Percentiles rank a stretch among this genome's conserved stretches.
Conservation (phyloP, 2,797 vertebrate species). For the Gadopsis bispinosus region DNA sequence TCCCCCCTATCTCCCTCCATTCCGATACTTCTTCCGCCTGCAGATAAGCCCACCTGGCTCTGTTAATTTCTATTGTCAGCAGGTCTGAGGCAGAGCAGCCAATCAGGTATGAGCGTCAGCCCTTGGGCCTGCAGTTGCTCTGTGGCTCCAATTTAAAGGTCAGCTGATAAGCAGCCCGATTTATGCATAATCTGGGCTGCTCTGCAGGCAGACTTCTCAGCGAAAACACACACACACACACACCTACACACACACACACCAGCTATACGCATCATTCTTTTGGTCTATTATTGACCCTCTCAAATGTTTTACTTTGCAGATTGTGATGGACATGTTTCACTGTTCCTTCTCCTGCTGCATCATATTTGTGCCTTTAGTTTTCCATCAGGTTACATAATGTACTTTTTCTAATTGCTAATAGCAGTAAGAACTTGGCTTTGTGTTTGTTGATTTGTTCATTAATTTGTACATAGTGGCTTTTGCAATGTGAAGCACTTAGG, state of each 20-base stretch:
- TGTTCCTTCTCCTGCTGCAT: constrained; percentile 32
- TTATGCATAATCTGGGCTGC: constrained; percentile 83
- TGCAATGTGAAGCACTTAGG: constrained; percentile 67
- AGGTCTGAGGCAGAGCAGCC: constrained; percentile 76
- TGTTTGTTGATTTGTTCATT: constrained; percentile 75
- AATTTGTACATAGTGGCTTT: constrained; percentile 68
- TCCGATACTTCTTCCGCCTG: constrained; percentile 62
- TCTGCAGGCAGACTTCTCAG: constrained; percentile 61
- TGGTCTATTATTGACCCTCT: constrained; percentile 47
- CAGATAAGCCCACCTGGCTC: constrained; percentile 78
- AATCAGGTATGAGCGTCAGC: constrained; percentile 79
- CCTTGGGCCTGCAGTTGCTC: constrained; percentile 78
- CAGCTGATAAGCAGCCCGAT: constrained; percentile 84
- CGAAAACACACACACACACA: constrained; percentile 38
- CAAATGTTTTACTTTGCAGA: constrained; percentile 51
- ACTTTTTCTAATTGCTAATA: constrained; percentile 58
- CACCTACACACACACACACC: constrained; percentile 19
- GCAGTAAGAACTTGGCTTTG: constrained; percentile 51
- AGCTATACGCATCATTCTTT: constrained; percentile 45
- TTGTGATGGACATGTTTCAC: constrained; percentile 26
- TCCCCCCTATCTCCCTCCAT: constrained; percentile 55
- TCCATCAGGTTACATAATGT: constrained; percentile 51
- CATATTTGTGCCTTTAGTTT: constrained; percentile 18
- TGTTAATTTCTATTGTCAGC: constrained; percentile 86
- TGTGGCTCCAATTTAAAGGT: constrained; percentile 88